Conservation (phyloP, 2,797 vertebrate species). For the Nyctalus aviator region DNA sequence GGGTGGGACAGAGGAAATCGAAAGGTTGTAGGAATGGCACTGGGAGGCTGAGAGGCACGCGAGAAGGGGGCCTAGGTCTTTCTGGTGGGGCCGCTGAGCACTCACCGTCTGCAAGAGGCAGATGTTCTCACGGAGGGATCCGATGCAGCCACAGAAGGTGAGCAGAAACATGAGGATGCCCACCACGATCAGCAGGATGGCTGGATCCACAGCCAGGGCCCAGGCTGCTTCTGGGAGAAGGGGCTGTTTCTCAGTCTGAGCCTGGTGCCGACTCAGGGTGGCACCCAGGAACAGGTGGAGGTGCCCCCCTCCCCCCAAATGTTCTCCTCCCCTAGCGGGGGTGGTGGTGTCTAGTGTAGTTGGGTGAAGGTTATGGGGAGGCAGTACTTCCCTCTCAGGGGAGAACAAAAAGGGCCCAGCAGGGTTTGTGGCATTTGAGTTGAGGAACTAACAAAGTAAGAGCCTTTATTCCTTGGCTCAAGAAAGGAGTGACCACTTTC, state of each 20-base stretch:
- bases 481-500: not conserved
- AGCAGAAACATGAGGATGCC: slow-evolving; percentile 95
- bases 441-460: not conserved
- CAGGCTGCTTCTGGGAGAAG: slow-evolving; percentile 91
- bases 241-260: not conserved
- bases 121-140: slow-evolving; percentile 96
- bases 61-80: not conserved
- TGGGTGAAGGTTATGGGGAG: not conserved
- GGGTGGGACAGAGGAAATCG: not conserved
- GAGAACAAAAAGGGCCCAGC: slow-evolving; percentile 25
- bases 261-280: not conserved
- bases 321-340: not conserved
- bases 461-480: slow-evolving; percentile 21
- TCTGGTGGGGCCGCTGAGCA: not conserved
- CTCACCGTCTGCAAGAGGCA: slow-evolving; percentile 94
- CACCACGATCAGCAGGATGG: slow-evolving; percentile 92
- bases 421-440: not conserved
- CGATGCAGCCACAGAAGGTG: slow-evolving; percentile 97
- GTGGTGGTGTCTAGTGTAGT: not conserved
- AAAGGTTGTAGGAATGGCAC: not conserved
- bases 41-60: not conserved
- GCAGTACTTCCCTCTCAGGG: not conserved
- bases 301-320: not conserved
- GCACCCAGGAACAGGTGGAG: not conserved
- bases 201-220: slow-evolving; percentile 93